These are phyloP conservation scores for Murina feae DNA, from an alignment of 2,113 vertebrate genomes.

Conservation along the genomic window DNA sequence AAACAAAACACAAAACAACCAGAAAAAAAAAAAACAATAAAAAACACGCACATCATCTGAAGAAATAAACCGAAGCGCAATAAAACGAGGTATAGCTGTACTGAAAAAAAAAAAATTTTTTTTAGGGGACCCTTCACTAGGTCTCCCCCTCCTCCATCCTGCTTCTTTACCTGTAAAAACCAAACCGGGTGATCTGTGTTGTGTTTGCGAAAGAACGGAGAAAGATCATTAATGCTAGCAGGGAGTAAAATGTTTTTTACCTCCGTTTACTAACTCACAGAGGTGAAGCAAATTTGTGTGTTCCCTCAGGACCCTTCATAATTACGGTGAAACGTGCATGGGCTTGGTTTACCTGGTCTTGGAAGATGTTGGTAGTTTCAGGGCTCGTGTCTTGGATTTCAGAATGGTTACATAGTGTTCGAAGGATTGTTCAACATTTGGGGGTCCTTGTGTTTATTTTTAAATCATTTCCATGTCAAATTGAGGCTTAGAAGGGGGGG, in stretches of 20 bases:
- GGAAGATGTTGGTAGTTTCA: not conserved
- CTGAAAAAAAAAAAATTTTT: not conserved
- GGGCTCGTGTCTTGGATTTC: not conserved
- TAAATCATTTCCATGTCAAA: not conserved
- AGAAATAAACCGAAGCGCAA: not conserved
- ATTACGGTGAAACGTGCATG: not conserved
- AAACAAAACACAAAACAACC: not conserved
- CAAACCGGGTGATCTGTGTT: not conserved
- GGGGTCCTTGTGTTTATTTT: conserved; percentile 46
- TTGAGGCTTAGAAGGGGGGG: not conserved
- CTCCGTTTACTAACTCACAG: not conserved
- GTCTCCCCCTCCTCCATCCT: not conserved
- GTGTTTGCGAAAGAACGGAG: not conserved
- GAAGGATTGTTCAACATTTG: conserved; percentile 20
- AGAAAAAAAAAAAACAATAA: not conserved
- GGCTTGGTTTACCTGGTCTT: not conserved
- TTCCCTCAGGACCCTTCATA: not conserved
- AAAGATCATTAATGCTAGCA: not conserved
- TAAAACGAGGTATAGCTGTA: not conserved
- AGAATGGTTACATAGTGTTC: not conserved
- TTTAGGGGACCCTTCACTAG: not conserved
- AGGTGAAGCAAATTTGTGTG: not conserved
- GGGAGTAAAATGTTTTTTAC: conserved; percentile 1
- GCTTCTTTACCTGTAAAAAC: not conserved
- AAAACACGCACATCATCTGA: not conserved